Base-by-base conservation (phyloP, 2,797 vertebrate species). In the Sebastes diaconus region DNA sequence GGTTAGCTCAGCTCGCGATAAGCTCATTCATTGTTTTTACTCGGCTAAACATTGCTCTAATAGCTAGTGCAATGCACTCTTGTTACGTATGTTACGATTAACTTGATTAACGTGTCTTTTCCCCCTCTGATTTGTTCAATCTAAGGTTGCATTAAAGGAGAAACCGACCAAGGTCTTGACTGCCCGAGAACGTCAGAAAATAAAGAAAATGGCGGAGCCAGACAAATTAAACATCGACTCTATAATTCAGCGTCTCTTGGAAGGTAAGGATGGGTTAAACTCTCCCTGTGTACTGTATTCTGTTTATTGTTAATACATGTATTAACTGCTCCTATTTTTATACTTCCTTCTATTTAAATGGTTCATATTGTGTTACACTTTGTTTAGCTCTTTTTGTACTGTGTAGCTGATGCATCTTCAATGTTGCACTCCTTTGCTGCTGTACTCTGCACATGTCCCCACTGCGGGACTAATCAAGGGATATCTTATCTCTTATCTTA, bases 141-240 rank as follows among this genome's bases (percentile, higher is more conserved):
- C 50, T 54, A 85, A 88, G 90, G 91, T 87, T 39, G 83, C 88
- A 70, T 67, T 84, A 50, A 86, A 74, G 84, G 36, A 39, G 36
- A 87, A 92, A 87, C 84, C 82, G 86, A 82, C 36, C 36, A 39
- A 93, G 90, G 87, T 91, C 93, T 91, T 77, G 85, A 82, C 90
- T 90, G 88, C 91, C 86, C 84, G 93, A 94, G 92, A 92, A 93
- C 92, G 92, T 88, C 92, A 92, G 87, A 93, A 94, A 90, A 93
- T 86, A 90, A 87, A 91, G 95, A 96, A 96, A 96, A 97, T 97
- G 96, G 96, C 96, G 95, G 96, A 97, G 93, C 95, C 96, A 92
- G 96, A 97, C 95, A 97, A 97, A 96, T 94, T 97, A 95, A 97
- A 97, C 95, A 96, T 97, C 92, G 96, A 97, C 94, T 96, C 96